Conservation (phyloP, 2,888 invertebrate genomes). For the Odiellus spinosus region DNA sequence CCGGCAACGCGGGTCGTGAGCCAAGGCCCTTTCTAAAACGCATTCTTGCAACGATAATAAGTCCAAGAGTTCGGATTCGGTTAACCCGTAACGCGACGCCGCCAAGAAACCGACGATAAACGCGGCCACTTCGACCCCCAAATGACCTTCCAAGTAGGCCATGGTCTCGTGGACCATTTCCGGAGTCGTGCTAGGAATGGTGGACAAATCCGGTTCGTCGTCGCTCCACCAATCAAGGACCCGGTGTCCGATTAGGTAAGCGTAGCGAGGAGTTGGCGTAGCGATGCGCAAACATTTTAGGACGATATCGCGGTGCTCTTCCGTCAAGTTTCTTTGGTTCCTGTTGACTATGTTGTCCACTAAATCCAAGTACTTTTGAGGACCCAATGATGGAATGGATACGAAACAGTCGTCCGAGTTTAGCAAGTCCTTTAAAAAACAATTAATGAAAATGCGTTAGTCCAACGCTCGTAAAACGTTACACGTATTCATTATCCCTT, state of each 20-base stretch:
- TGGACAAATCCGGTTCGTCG: slow-evolving; percentile 4
- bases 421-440: too few species aligned
- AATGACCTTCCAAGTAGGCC: slow-evolving; percentile 12
- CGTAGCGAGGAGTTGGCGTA: not conserved
- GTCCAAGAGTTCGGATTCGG: slow-evolving; percentile 61
- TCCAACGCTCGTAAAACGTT: too few species aligned
- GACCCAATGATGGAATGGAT: too few species aligned
- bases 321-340: not conserved
- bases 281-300: not conserved
- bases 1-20: slow-evolving; percentile 7
- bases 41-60: slow-evolving; percentile 30
- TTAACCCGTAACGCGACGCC: slow-evolving; percentile 57
- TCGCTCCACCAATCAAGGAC: slow-evolving; percentile 7
- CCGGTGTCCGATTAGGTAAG: not conserved
- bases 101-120: slow-evolving; percentile 51
- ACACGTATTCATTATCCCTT: too few species aligned
- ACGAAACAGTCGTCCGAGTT: too few species aligned
- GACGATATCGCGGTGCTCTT: not conserved
- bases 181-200: slow-evolving; percentile 9
- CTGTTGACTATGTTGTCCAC: too few species aligned
- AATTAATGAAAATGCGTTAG: too few species aligned
- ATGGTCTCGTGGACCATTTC: slow-evolving; percentile 10
- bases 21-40: slow-evolving; percentile 21
- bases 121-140: slow-evolving; percentile 20
- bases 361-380: too few species aligned